Evolutionary conservation across 1,140 invertebrate species (phyloP).

Genomic region (Hyphantria cunea): DNA sequence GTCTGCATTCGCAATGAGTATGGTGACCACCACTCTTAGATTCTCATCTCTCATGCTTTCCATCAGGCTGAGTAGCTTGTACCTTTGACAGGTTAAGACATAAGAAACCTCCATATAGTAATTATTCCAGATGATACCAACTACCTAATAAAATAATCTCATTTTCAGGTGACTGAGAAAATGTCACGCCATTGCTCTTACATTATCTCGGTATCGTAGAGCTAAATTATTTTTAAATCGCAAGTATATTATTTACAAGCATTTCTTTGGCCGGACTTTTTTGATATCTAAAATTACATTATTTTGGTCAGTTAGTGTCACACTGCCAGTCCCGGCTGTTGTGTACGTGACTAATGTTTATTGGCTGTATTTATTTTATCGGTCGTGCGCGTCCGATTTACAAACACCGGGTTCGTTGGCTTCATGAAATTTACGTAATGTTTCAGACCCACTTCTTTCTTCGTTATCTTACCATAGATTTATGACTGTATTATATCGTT

Average conservation of each 20-base stretch:
- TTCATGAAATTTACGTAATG: constrained; percentile 46
- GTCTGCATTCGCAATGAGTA: too few species aligned
- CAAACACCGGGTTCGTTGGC: constrained; percentile 45
- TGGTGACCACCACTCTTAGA: too few species aligned
- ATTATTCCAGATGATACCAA: too few species aligned
- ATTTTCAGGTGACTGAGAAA: too few species aligned
- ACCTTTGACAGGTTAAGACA: too few species aligned
- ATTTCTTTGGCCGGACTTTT: constrained; percentile 34
- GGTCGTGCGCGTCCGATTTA: constrained; percentile 37
- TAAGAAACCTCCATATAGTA: too few species aligned
- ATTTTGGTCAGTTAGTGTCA: constrained; percentile 48
- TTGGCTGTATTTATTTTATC: constrained; percentile 50
- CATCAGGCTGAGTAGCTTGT: too few species aligned
- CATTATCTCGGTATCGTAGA: constrained; percentile 30
- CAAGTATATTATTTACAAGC: constrained; percentile 31
- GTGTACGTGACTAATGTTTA: constrained; percentile 41
- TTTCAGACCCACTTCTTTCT: constrained; percentile 15
- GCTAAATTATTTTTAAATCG: constrained; percentile 33
- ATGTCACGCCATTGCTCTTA: constrained; percentile 34
- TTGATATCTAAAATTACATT: constrained; percentile 44
- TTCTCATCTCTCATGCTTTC: too few species aligned
- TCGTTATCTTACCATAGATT: constrained; percentile 38
- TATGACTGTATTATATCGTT: constrained; percentile 41
- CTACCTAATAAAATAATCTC: too few species aligned
- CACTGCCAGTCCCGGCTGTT: constrained; percentile 32